Percentiles rank a stretch among this genome's conserved stretches.
Conservation (phyloP, 2,113 vertebrate genomes). For the Alouatta palliata region DNA sequence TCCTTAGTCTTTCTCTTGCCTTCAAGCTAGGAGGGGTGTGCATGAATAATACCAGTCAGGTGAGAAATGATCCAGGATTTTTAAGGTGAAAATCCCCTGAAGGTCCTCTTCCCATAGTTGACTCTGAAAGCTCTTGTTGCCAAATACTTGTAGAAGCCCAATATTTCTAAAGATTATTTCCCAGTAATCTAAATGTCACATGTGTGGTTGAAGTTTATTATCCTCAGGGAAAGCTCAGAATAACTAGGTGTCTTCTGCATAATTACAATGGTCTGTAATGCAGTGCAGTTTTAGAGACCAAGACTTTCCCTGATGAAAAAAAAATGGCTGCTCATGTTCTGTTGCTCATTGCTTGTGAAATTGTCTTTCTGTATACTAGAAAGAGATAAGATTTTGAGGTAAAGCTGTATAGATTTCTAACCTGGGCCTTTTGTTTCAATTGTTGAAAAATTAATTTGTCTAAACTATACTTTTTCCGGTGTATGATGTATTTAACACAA, state of each 20-base stretch:
- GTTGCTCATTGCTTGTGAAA: background rate
- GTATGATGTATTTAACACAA: background rate
- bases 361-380: background rate
- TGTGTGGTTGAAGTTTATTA: background rate
- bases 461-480: background rate
- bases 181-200: background rate
- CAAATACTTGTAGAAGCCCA: background rate
- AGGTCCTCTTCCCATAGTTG: background rate
- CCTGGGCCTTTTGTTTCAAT: background rate
- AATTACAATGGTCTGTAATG: background rate
- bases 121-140: background rate
- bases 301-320: background rate
- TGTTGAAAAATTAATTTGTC: background rate
- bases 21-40: background rate
- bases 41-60: background rate
- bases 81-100: background rate
- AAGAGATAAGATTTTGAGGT: background rate
- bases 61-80: background rate
- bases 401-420: background rate
- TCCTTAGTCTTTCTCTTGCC: background rate
- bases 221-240: conserved; percentile 49
- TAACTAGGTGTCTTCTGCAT: background rate
- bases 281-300: conserved; percentile 11
- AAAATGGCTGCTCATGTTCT: background rate
- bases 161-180: background rate